phyloP scores from a whole-genome alignment of 2,113 vertebrate genomes.

The Alouatta palliata region DNA sequence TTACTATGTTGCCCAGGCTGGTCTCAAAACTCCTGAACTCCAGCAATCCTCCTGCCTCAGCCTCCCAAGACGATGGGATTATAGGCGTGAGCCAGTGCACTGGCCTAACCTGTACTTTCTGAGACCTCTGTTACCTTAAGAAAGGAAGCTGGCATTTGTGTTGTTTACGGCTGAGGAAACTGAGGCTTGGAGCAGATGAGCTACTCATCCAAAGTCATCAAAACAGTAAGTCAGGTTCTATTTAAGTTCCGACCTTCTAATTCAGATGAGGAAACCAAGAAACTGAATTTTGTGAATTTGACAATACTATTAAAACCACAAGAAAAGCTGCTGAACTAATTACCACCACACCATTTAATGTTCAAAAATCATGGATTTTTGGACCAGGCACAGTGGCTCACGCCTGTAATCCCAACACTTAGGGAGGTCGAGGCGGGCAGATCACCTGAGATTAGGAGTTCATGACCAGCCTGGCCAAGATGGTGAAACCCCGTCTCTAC shows the following conservation, averaged over 20 bases:
- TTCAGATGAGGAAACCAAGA: not conserved
- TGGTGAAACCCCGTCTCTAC: too few relatives aligned
- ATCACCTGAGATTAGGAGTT: too few relatives aligned
- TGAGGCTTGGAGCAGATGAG: not conserved
- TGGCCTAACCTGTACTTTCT: not conserved
- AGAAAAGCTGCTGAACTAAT: not conserved
- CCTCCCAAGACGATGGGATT: too few relatives aligned
- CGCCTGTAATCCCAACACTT: too few relatives aligned
- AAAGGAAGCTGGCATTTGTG: accelerated
- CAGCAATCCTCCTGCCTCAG: too few relatives aligned
- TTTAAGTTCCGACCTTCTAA: not conserved
- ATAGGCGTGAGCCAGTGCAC: too few relatives aligned
- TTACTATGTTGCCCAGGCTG: too few relatives aligned
- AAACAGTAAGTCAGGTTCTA: not conserved
- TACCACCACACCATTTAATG: accelerated
- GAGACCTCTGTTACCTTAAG: accelerated
- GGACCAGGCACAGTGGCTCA: too few relatives aligned
- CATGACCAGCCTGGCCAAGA: too few relatives aligned
- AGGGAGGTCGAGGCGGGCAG: too few relatives aligned
- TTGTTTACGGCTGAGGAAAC: not conserved
- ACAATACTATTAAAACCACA: not conserved
- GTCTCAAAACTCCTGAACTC: too few relatives aligned
- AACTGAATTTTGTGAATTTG: not conserved
- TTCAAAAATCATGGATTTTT: too few relatives aligned
- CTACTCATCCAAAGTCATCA: not conserved